Base-by-base conservation (phyloP, 2,888 invertebrate genomes). In the Nymphalis polychloros region DNA sequence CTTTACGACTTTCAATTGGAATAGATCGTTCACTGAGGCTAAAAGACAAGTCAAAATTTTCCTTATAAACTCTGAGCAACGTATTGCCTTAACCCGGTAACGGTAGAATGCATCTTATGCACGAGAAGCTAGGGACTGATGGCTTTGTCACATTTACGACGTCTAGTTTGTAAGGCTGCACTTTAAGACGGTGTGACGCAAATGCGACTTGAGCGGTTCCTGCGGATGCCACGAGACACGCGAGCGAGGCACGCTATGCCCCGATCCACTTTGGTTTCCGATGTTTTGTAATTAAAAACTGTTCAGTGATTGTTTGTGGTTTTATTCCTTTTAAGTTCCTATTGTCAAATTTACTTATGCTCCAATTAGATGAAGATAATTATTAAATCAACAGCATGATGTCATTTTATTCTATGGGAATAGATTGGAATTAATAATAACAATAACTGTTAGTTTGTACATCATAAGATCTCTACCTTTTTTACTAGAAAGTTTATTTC, bases 171-270 rank as follows among this genome's bases (percentile, higher is more conserved):
- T 50, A 61, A 50, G 68, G 64, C 57, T 68, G 68, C 68, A 68
- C 68, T 64, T 71, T 70, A 67, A 72, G 69, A 57, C 67, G 60
- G 55, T 57, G 62, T 61, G 72, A 66, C 75, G 71, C 67, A 74
- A 79, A 77, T 77, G 74, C 74, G 78, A 78, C 80, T 73, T 73
- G 75, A 77, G 75, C 73, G 76, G 74, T 72, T 69, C 64, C 41
- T 50, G 70, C 72, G 74, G 64, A 64, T 27, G 23, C 57, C 63
- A 73, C 73, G 70, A 57, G 17, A 59, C 72, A 64, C 69, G 71
- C 69, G 64, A 61, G 71, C 72, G 53, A 72, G 68, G 68, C 68
- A 70, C 72, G 64, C 70, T 62, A 63, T 52, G 53, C 20, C 66
- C 23, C 8, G n/a, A 61, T 60, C 59, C 67, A 50, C 48, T 41